A percentile compares a stretch with the other conserved stretches of the same genome.
phyloP scores from a whole-genome alignment of 2,113 vertebrate species.

The Buteo buteo region DNA sequence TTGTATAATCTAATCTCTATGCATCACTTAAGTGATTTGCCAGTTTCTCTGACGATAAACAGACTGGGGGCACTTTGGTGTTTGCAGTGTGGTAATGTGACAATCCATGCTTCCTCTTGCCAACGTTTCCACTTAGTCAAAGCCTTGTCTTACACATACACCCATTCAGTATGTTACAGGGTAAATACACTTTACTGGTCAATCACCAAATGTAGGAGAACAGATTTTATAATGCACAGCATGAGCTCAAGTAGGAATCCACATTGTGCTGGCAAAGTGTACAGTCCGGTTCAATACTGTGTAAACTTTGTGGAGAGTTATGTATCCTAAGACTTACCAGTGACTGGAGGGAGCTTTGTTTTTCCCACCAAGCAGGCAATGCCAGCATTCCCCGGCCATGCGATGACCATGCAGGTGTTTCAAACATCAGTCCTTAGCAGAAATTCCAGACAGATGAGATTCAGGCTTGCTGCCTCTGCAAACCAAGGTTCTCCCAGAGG shows the following conservation, averaged over 20 bases:
- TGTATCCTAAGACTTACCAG: neutral
- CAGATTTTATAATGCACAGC: neutral
- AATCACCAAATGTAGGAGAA: neutral
- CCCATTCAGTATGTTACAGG: neutral
- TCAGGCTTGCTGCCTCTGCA: neutral
- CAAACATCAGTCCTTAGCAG: neutral
- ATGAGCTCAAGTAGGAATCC: neutral
- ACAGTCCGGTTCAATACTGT: neutral
- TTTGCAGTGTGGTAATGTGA: neutral
- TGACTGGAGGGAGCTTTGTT: neutral
- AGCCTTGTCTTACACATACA: neutral
- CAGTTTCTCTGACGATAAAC: neutral
- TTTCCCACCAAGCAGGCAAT: neutral
- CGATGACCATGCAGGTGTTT: rapidly evolving
- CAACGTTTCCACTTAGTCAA: neutral
- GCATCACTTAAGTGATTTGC: neutral
- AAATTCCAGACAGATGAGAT: neutral
- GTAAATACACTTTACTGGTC: neutral
- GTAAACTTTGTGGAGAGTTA: neutral
- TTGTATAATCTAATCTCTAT: neutral
- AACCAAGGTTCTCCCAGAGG: neutral
- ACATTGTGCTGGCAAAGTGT: neutral
- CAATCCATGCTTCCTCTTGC: neutral
- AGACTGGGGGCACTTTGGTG: neutral
- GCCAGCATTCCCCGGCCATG: neutral